Conservation (phyloP, 2,888 invertebrate species). For the Melitaea athalia region DNA sequence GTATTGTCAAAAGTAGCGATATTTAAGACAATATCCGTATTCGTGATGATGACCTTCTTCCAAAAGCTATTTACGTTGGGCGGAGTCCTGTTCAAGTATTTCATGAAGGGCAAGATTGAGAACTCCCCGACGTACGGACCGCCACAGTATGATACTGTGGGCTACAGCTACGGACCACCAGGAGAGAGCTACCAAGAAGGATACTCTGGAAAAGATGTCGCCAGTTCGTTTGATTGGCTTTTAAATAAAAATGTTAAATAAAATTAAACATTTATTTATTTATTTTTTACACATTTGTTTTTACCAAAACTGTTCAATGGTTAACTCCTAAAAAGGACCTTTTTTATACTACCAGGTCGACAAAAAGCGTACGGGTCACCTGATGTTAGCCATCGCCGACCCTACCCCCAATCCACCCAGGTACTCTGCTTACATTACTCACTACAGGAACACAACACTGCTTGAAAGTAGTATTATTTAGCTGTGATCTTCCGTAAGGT, state of each 20-base stretch:
- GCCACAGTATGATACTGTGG: conserved; percentile 68
- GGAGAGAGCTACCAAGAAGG: conserved; percentile 51
- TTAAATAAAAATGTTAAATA: conserved; percentile 54
- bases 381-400: too few relatives aligned
- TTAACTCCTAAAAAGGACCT: too few relatives aligned
- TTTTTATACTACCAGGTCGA: too few relatives aligned
- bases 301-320: too few relatives aligned
- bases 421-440: too few relatives aligned
- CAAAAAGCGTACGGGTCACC: too few relatives aligned
- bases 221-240: conserved; percentile 61
- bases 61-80: conserved; percentile 69
- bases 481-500: too few relatives aligned
- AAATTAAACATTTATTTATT: background rate
- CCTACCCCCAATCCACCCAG: too few relatives aligned
- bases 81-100: conserved; percentile 63
- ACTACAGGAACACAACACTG: too few relatives aligned
- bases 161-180: conserved; percentile 71
- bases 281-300: too few relatives aligned
- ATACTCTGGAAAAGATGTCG: conserved; percentile 56
- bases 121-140: conserved; percentile 57
- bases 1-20: conserved; percentile 67
- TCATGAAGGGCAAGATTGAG: conserved; percentile 57
- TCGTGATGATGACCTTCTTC: conserved; percentile 68
- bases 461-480: too few relatives aligned
- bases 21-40: conserved; percentile 64